Evolutionary conservation across 2,888 invertebrate genomes (phyloP).

Genomic region (Drosophila helvetica): DNA sequence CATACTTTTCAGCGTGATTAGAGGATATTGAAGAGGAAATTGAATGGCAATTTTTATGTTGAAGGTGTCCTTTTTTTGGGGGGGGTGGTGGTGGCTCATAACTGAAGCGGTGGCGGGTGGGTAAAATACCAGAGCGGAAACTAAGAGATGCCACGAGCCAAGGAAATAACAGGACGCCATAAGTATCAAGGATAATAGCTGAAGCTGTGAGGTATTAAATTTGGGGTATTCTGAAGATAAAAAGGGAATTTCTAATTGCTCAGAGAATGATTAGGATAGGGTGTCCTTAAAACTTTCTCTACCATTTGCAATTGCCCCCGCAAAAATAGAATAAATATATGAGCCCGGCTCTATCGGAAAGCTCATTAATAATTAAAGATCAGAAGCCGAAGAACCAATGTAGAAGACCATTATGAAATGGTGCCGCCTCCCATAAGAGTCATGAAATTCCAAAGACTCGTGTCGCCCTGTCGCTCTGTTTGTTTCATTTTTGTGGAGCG

Average conservation of each 20-base stretch:
- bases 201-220: too few species aligned
- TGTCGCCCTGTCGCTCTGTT: not conserved
- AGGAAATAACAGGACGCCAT: too few species aligned
- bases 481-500: not conserved
- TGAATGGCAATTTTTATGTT: slow-evolving; percentile 11
- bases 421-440: slow-evolving; percentile 13
- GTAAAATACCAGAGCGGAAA: too few species aligned
- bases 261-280: too few species aligned
- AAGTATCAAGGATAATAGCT: too few species aligned
- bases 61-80: not conserved
- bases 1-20: slow-evolving; percentile 28
- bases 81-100: too few species aligned
- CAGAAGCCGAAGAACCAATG: not conserved
- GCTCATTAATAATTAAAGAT: slow-evolving; percentile 27
- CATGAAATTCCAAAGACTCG: slow-evolving; percentile 18
- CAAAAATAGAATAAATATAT: not conserved
- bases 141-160: too few species aligned
- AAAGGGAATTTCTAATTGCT: too few species aligned
- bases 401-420: not conserved
- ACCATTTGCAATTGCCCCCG: not conserved
- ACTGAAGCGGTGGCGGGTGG: too few species aligned
- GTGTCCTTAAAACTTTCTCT: too few species aligned
- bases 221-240: too few species aligned
- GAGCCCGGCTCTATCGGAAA: not conserved
- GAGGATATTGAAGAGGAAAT: slow-evolving; percentile 37